Evolutionary conservation across 1,140 invertebrate species (phyloP).

Genomic region (Drosophila prosaltans): DNA sequence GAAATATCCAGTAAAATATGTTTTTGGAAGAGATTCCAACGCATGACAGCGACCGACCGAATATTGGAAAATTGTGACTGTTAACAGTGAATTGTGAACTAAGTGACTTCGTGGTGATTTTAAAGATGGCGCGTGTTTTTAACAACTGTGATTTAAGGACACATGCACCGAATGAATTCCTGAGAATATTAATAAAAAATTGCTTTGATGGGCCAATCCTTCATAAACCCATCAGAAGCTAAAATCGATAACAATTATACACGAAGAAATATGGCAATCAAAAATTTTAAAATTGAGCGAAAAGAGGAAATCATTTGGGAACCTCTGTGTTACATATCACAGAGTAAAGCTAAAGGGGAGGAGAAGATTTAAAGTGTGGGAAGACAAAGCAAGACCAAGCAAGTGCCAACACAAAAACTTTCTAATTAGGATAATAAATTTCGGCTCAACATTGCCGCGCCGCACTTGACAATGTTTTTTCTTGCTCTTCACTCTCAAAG

Average conservation of each 20-base stretch:
- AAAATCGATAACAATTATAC: slow-evolving; percentile 78
- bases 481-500: slow-evolving; percentile 52
- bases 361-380: neutral
- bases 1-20: slow-evolving; percentile 52
- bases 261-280: slow-evolving; percentile 43
- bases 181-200: neutral
- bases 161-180: slow-evolving; percentile 22
- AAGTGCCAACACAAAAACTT: slow-evolving; percentile 78
- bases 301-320: neutral
- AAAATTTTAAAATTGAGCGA: neutral
- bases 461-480: slow-evolving; percentile 71
- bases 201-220: neutral
- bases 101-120: slow-evolving; percentile 55
- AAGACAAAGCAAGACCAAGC: slow-evolving; percentile 34
- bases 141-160: slow-evolving; percentile 39
- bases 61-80: neutral
- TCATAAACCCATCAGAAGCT: slow-evolving; percentile 50
- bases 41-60: slow-evolving; percentile 55
- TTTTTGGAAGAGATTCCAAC: slow-evolving; percentile 57
- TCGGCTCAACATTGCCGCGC: slow-evolving; percentile 46
- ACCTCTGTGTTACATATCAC: neutral
- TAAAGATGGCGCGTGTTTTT: slow-evolving; percentile 13
- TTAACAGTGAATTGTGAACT: slow-evolving; percentile 7
- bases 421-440: slow-evolving; percentile 83
- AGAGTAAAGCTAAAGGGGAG: neutral